A percentile compares a stretch with the other conserved stretches of the same genome.
These are phyloP conservation scores for Latrodectus geometricus DNA, from an alignment of 1,140 invertebrate genomes.

Conservation along the genomic window DNA sequence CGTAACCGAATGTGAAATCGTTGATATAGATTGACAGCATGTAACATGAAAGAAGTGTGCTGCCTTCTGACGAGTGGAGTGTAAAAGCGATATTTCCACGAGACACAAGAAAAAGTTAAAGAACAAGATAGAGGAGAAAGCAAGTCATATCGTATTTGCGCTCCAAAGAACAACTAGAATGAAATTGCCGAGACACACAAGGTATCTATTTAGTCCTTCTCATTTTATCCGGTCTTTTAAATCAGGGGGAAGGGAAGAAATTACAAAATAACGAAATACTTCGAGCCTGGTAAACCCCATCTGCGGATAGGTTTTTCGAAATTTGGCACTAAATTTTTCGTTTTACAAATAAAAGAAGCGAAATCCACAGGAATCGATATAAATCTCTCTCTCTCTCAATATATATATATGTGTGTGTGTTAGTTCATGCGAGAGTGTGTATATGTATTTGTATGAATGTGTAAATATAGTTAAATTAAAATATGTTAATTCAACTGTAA, in stretches of 20 bases:
- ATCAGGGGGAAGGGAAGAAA: slow-evolving; percentile 5
- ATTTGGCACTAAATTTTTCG: too few species aligned
- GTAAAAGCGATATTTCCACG: slow-evolving; percentile 57
- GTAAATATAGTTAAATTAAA: too few species aligned
- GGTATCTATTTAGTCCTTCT: slow-evolving; percentile 20
- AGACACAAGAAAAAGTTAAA: slow-evolving; percentile 31
- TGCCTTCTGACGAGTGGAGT: slow-evolving; percentile 33
- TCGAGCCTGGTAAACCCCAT: background rate
- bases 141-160: slow-evolving; percentile 52
- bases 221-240: slow-evolving; percentile 44
- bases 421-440: too few species aligned
- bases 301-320: too few species aligned
- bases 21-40: slow-evolving; percentile 57
- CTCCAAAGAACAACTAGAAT: slow-evolving; percentile 50
- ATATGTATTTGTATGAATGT: too few species aligned
- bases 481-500: too few species aligned
- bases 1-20: slow-evolving; percentile 59
- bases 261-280: slow-evolving; percentile 15
- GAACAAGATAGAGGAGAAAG: slow-evolving; percentile 21
- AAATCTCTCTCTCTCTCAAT: too few species aligned
- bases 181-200: slow-evolving; percentile 38
- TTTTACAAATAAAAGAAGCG: too few species aligned
- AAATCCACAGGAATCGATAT: too few species aligned
- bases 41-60: slow-evolving; percentile 16
- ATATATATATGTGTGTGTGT: too few species aligned